A percentile compares a stretch with the other conserved stretches of the same genome.
phyloP scores from a whole-genome alignment of 1,140 invertebrate genomes.

The Acromyrmex echinatior region DNA sequence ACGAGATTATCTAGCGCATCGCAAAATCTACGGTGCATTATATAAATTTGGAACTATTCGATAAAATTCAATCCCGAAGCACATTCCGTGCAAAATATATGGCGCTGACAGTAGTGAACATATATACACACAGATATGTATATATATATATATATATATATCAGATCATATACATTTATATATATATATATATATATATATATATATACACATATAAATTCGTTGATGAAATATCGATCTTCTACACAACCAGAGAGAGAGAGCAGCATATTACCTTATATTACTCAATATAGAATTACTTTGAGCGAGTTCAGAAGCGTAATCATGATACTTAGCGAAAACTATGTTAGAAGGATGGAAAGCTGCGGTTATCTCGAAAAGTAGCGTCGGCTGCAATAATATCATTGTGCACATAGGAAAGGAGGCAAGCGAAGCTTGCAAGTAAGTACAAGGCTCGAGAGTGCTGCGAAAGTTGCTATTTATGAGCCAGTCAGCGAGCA shows the following conservation, averaged over 20 bases:
- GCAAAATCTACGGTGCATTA: conserved; percentile 25
- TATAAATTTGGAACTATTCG: conserved; percentile 52
- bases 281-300: conserved; percentile 35
- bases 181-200: background rate
- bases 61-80: conserved; percentile 49
- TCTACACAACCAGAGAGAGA: background rate
- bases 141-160: too few relatives aligned
- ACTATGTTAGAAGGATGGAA: conserved; percentile 47
- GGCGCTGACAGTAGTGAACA: background rate
- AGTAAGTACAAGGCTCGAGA: conserved; percentile 47
- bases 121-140: too few relatives aligned
- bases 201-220: background rate
- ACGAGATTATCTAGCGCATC: conserved; percentile 56
- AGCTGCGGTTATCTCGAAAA: conserved; percentile 58
- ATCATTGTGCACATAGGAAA: conserved; percentile 47
- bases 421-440: conserved; percentile 47
- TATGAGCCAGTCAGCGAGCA: conserved; percentile 46
- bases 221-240: conserved; percentile 27
- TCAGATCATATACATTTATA: too few relatives aligned
- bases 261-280: background rate
- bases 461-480: conserved; percentile 51
- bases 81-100: conserved; percentile 17
- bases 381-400: conserved; percentile 46
- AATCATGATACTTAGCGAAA: conserved; percentile 52
- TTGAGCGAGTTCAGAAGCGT: conserved; percentile 16